phyloP scores from a whole-genome alignment of 2,888 invertebrate species.

The Exocentrus adspersus region DNA sequence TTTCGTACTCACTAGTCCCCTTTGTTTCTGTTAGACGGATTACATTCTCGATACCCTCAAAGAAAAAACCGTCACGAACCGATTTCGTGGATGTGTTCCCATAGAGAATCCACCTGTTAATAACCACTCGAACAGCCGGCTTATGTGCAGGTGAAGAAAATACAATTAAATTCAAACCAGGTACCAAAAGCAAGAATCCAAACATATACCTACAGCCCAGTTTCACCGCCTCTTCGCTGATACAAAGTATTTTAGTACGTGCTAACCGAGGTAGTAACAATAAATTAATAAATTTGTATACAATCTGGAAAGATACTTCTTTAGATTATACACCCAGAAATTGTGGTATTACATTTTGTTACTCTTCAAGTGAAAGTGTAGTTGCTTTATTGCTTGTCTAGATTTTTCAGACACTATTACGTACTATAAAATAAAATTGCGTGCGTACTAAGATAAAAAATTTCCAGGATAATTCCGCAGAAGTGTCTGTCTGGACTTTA shows the following conservation, averaged over 20 bases:
- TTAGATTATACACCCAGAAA: no score
- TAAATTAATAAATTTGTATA: constrained; percentile 31
- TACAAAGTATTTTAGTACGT: constrained; percentile 15
- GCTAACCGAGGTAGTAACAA: constrained; percentile 29
- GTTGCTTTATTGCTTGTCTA: no score
- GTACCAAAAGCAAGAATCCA: constrained; percentile 5
- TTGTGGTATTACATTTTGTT: no score
- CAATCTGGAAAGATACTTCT: constrained; percentile 3
- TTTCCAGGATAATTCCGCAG: no score
- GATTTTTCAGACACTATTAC: no score
- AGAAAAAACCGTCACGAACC: background rate
- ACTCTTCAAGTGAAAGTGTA: no score
- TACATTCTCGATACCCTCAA: background rate
- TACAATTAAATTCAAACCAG: constrained; percentile 38
- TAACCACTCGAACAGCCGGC: constrained; percentile 22
- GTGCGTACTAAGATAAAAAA: no score
- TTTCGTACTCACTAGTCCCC: no score
- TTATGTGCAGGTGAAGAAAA: constrained; percentile 38
- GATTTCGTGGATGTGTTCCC: constrained; percentile 2
- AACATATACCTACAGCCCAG: constrained; percentile 14
- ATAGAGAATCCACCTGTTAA: constrained; percentile 30
- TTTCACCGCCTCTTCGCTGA: constrained; percentile 9
- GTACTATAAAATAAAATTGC: no score
- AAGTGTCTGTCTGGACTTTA: no score
- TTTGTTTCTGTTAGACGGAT: background rate